Conservation (phyloP, 2,888 invertebrate genomes). For the Papilio protenor region DNA sequence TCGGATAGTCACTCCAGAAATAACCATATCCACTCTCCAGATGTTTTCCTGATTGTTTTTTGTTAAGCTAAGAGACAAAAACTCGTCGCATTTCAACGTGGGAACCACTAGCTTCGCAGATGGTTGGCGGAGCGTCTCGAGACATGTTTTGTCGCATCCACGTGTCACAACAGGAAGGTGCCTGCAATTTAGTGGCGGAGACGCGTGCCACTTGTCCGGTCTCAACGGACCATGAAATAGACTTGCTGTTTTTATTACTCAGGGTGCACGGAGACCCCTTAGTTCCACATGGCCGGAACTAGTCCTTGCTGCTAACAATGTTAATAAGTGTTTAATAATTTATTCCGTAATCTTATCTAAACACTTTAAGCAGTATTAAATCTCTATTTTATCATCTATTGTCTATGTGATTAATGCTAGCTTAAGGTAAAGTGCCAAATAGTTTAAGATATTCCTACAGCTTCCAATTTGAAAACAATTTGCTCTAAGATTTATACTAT, state of each 20-base stretch:
- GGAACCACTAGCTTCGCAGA: constrained; percentile 70
- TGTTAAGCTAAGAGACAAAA: constrained; percentile 58
- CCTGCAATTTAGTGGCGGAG: constrained; percentile 57
- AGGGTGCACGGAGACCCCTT: constrained; percentile 48
- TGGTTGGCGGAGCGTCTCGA: constrained; percentile 65
- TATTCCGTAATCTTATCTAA: not conserved
- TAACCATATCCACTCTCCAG: constrained; percentile 70
- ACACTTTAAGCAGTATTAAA: not conserved
- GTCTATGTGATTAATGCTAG: not conserved
- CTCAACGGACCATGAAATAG: constrained; percentile 73
- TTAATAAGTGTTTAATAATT: constrained; percentile 32
- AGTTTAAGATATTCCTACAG: not conserved
- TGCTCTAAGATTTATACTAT: not conserved
- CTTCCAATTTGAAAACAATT: not conserved
- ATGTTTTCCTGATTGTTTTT: constrained; percentile 74
- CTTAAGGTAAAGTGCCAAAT: not conserved
- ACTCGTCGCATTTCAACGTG: constrained; percentile 74
- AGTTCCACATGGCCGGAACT: constrained; percentile 44
- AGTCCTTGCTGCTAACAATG: constrained; percentile 16
- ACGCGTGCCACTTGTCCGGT: constrained; percentile 75
- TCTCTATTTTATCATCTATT: not conserved
- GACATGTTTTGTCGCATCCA: constrained; percentile 56
- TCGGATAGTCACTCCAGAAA: constrained; percentile 65
- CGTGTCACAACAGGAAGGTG: constrained; percentile 77
- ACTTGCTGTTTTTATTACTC: constrained; percentile 60